A percentile compares a stretch with the other conserved stretches of the same genome.
These are phyloP conservation scores for Priocnemis perturbator DNA, from an alignment of 2,888 invertebrate genomes.

Conservation along the genomic window DNA sequence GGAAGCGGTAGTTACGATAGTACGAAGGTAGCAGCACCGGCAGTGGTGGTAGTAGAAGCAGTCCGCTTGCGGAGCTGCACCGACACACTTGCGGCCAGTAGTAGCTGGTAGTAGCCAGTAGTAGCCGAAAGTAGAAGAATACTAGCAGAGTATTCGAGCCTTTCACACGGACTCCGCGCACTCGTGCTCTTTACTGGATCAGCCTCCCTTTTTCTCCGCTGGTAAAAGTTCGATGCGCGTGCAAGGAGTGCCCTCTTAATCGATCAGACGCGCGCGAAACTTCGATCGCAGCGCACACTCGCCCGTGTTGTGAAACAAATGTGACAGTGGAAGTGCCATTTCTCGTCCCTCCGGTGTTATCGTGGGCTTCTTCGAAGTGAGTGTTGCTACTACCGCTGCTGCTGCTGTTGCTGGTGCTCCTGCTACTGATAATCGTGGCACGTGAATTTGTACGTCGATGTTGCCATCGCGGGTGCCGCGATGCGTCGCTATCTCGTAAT, in stretches of 20 bases:
- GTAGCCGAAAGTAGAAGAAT: neutral
- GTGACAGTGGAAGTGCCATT: constrained; percentile 56
- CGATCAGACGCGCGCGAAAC: constrained; percentile 67
- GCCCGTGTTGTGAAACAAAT: constrained; percentile 61
- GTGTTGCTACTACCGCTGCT: neutral
- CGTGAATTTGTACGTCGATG: too few species aligned
- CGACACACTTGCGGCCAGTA: neutral
- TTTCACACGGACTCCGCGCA: neutral
- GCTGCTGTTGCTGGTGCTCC: neutral
- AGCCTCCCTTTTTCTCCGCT: neutral
- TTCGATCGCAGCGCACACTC: constrained; percentile 67
- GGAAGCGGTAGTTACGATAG: constrained; percentile 56
- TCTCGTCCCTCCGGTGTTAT: constrained; percentile 5
- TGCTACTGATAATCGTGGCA: too few species aligned
- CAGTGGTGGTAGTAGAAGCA: constrained; percentile 49
- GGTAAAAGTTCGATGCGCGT: too few species aligned
- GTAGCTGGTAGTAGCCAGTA: too few species aligned
- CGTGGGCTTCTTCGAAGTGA: neutral
- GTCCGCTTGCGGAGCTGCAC: constrained; percentile 1
- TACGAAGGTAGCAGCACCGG: constrained; percentile 17
- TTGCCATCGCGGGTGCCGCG: too few species aligned
- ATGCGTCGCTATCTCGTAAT: too few species aligned
- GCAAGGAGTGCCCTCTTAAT: constrained; percentile 47
- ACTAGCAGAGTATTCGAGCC: neutral
- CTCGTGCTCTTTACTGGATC: neutral